These are phyloP conservation scores for Cepphus grylle DNA, from an alignment of 2,113 vertebrate genomes.

Conservation along the genomic window DNA sequence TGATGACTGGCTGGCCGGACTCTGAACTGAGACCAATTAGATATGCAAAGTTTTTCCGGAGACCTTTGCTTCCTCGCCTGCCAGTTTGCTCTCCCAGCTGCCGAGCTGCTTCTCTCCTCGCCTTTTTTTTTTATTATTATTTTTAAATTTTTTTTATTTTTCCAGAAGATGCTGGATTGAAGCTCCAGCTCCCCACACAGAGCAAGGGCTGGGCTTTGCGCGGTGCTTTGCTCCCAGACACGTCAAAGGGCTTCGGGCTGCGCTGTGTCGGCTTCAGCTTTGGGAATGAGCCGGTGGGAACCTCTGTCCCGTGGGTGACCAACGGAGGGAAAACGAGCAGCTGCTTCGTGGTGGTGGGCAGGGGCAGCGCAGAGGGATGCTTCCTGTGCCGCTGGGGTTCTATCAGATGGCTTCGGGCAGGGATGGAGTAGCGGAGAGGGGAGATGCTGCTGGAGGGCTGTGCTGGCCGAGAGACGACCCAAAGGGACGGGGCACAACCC, in stretches of 20 bases:
- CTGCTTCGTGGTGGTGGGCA: background rate
- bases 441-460: background rate
- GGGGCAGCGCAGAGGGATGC: background rate
- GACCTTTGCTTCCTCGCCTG: background rate
- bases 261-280: background rate
- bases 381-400: no score
- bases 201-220: background rate
- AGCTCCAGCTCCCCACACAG: background rate
- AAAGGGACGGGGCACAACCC: background rate
- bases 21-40: background rate
- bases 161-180: background rate
- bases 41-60: background rate
- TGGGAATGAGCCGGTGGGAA: background rate
- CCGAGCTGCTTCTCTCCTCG: accelerated
- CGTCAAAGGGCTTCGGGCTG: background rate
- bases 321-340: background rate
- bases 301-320: background rate
- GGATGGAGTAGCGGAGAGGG: background rate
- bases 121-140: background rate
- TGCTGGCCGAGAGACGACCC: background rate
- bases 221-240: background rate
- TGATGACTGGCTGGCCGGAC: background rate
- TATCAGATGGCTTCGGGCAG: accelerated
- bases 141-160: no score
- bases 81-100: background rate